Base-by-base conservation (phyloP, 2,888 invertebrate genomes). In the Gari tellinella region DNA sequence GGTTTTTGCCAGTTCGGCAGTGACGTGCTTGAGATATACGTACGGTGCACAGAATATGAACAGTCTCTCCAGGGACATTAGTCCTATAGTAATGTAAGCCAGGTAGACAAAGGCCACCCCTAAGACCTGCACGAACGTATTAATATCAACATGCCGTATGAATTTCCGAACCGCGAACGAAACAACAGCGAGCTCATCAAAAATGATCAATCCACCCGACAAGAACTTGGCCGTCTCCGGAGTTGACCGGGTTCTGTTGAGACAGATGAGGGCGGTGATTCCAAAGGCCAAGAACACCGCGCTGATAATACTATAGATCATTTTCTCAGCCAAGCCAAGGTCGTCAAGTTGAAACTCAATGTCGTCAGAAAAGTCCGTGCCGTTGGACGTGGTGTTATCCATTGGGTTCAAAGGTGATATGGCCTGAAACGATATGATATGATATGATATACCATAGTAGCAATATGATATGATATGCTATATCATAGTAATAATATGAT, bases 11-110 rank as follows among this genome's bases (percentile, higher is more conserved):
- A 14, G 43, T 4, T 4, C 12, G 2, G 52, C 26, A 8, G 45
- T 58, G n/a, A 70, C 31, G 26, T 21, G 38, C 15, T 53, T 26
- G 0, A 70, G 21, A 23, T 70, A 70, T 21, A 58, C 57, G 41
- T 63, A 19, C 0, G 69, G 69, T 3, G 52, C 58, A 41, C 46
- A 52, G 17, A 70, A 70, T 15, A 63, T 52, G 8, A 70, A 25
- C 2, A 70, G 46, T 19, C 69, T 41, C 40, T 70, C 69, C 10
- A 70, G 53, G 14, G 69, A 63, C 69, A 70, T 70, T 14, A 70
- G 21, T 0, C 63, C 69, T 12, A 69, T 57, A 0, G 69, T 69
- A 8, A 69, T 38, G 10, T 52, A 57, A 4, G 69, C 63, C 38
- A 64, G 19, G 17, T 51, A 58, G 15, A 31, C 23, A 12, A 51